Evolutionary conservation across 53 echinoderm and acorn worm species (phyloP), one percentile per base, ranked within the genome.

Genomic region (Patiria pectinifera): DNA sequence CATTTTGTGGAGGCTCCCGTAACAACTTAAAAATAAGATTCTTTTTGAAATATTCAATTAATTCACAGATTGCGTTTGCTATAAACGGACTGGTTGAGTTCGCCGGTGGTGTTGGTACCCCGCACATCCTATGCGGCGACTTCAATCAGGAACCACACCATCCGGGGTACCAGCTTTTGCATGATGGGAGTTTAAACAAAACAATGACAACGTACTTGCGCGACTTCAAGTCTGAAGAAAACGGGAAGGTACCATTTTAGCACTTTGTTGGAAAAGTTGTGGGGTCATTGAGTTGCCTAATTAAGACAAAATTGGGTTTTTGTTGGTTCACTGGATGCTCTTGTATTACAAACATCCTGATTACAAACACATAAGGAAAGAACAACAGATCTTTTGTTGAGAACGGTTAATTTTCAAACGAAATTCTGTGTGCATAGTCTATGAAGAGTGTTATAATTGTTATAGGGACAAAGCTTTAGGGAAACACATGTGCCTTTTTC

Each of bases 141-240:
- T 97, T 97, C 88, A 97, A 97, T 91, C 93, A 92, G 63, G 96
- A 97, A 69, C 97, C 97, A 12, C 85, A 91, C 59, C 82, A 95
- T 91, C 95, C 96, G 2, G 97, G 96, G 13, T 97, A 97, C 85
- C 91, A 96, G 84, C 79, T 97, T 66, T 71, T 96, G 83, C 94
- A 92, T n/a, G 92, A 97, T 89, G 95, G 97, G 82, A 46, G 72
- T 45, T 71, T 96, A 0, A 74, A 89, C 69, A 69, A 87, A 21
- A 69, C 89, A 12, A 88, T 91, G 46, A 60, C 90, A 59, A 80
- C 79, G 23, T 91, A 91, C 71, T 78, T 96, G 47, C 44, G 78
- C 5, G 60, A 7, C 62, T 78, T 62, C 24, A 18, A 62, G 25
- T 18, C 25, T 26, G 59, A 9, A 60, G 60, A 45, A 45, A 46